These are phyloP conservation scores for Drosophila diplacantha DNA, from an alignment of 2,888 invertebrate genomes.

Conservation along the genomic window DNA sequence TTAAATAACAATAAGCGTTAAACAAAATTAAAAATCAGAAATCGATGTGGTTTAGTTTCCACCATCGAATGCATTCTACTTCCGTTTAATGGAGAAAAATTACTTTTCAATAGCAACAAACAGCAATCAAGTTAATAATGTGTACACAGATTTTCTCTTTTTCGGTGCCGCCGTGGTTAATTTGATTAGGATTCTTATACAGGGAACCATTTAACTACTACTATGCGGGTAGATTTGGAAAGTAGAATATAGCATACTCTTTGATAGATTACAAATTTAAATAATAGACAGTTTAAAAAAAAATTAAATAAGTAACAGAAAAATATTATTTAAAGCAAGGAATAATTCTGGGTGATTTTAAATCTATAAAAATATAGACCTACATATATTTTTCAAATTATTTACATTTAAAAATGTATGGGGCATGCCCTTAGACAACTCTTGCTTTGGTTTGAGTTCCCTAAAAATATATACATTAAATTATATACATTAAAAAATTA, in stretches of 20 bases:
- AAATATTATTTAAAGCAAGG: not conserved
- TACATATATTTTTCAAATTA: too few species aligned
- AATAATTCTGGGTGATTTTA: too few species aligned
- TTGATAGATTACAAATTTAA: too few species aligned
- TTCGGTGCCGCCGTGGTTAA: slow-evolving; percentile 44
- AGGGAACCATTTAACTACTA: slow-evolving; percentile 22
- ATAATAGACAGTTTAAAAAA: not conserved
- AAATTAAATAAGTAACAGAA: not conserved
- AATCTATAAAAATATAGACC: too few species aligned
- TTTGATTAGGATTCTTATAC: slow-evolving; percentile 55
- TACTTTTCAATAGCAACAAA: slow-evolving; percentile 46
- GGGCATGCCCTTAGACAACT: too few species aligned
- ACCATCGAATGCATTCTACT: not conserved
- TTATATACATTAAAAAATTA: not conserved
- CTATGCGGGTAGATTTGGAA: slow-evolving; percentile 25
- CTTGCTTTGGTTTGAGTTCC: accelerated
- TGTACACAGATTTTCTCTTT: slow-evolving; percentile 52
- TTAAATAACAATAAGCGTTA: slow-evolving; percentile 60
- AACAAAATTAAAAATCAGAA: slow-evolving; percentile 28
- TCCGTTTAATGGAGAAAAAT: slow-evolving; percentile 54
- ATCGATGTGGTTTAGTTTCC: slow-evolving; percentile 1
- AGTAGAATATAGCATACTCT: slow-evolving; percentile 1
- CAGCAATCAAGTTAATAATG: slow-evolving; percentile 46
- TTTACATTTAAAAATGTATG: too few species aligned
- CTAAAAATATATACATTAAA: not conserved